Evolutionary conservation across 2,113 vertebrate genomes (phyloP), one percentile per base, ranked within the genome.

Genomic region (Dipodomys stephensi): DNA sequence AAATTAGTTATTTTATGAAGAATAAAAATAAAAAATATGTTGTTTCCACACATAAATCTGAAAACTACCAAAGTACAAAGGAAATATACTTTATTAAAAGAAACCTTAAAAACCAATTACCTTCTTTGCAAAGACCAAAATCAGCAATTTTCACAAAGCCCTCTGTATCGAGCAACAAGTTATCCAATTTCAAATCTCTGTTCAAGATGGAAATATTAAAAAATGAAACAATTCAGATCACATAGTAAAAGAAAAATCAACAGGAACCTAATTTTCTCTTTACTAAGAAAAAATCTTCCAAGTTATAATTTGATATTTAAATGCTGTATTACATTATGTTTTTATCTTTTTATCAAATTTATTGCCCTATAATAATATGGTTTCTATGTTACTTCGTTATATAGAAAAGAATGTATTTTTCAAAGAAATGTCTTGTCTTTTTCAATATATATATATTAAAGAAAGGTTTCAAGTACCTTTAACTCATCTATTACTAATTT

Each of bases 121-220:
- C 99, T 99, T 99, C 99, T 99, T 99, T 99, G 96, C 99, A 99
- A 97, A 99, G 99, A 90, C 99, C 99, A 96, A 99, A 99, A 98
- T 99, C 99, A 60, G 99, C 99, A 83, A 99, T 99, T 98, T 99
- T 99, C 95, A 99, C 99, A 78, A 99, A 99, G 93, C 99, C 99
- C 98, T 99, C 99, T 73, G 99, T 99, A 96, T 99, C 99, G 97
- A 99, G 98, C 96, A 99, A 96, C 97, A 99, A 98, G 95, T 99
- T 99, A 98, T 99, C 99, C 98, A 99, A 98, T 98, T 99, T 99
- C 97, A 99, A 97, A 98, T 99, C 99, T 98, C 99, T 99, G 98
- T 95, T 95, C 85, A 94, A 90, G 82, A 93, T 83, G 44, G 96
- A 96, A 35, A 97, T 88, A 96, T 93, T 39, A 85, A n/a, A 83